Conservation (phyloP, 2,888 invertebrate genomes). For the Desoria tigrina region DNA sequence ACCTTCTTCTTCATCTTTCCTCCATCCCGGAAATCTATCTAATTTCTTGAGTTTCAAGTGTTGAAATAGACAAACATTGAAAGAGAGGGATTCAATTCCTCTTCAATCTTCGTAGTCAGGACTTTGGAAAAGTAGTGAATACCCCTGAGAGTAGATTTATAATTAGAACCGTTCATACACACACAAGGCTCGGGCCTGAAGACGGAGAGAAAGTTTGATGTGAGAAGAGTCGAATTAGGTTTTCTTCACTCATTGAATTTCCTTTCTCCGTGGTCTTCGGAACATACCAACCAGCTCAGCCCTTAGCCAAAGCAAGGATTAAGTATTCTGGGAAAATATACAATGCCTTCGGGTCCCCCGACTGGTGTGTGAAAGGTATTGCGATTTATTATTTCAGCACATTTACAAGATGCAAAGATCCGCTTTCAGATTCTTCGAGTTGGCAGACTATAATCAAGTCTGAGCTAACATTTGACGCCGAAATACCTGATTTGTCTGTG, state of each 20-base stretch:
- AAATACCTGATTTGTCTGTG: too few species aligned
- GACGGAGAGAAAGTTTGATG: conserved; percentile 15
- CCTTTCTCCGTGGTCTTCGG: neutral
- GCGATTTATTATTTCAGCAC: too few species aligned
- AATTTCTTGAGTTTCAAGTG: conserved; percentile 14
- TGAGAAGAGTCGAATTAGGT: conserved; percentile 9
- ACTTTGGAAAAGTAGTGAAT: conserved; percentile 1
- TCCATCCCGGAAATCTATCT: neutral
- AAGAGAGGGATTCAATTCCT: conserved; percentile 16
- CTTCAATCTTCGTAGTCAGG: conserved; percentile 1
- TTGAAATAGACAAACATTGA: conserved; percentile 16
- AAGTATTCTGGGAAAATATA: too few species aligned
- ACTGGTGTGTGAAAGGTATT: too few species aligned
- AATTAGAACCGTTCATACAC: conserved; percentile 20
- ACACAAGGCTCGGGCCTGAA: conserved; percentile 13
- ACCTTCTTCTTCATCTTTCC: neutral
- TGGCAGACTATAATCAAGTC: too few species aligned
- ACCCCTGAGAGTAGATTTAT: conserved; percentile 19
- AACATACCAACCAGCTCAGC: too few species aligned
- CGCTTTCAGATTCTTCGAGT: too few species aligned
- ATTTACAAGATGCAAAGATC: too few species aligned
- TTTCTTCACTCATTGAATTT: conserved; percentile 13
- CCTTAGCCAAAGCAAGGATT: too few species aligned
- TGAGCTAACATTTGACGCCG: too few species aligned
- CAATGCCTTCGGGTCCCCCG: too few species aligned